phyloP scores from a whole-genome alignment of 2,888 invertebrate genomes.

The Eristalinus aeneus region DNA sequence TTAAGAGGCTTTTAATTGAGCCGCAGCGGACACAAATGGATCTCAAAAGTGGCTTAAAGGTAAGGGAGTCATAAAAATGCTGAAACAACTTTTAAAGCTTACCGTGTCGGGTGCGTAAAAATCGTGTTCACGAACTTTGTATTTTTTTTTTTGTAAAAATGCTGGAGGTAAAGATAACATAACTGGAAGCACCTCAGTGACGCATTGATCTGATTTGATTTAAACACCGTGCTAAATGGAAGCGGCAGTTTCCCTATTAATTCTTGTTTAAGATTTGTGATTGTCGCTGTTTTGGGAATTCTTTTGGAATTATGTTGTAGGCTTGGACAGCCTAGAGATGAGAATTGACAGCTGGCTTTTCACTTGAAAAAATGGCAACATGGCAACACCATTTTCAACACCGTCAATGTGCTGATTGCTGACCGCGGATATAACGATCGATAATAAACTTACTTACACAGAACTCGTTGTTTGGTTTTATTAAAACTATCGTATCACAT shows the following conservation, averaged over 20 bases:
- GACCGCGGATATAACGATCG: no score
- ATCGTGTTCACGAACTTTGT: not conserved
- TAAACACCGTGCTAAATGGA: not conserved
- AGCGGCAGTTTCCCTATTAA: not conserved
- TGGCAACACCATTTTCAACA: no score
- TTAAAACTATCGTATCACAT: not conserved
- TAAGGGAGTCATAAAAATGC: not conserved
- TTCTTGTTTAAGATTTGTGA: no score
- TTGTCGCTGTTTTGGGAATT: no score
- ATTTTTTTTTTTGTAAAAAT: not conserved
- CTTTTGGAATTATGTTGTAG: no score
- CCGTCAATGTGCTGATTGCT: no score
- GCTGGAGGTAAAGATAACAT: not conserved
- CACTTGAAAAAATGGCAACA: no score
- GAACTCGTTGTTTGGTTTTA: not conserved
- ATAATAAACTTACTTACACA: no score
- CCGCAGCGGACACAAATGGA: not conserved
- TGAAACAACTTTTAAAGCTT: not conserved
- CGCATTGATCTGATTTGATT: not conserved
- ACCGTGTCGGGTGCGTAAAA: not conserved
- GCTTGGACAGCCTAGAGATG: no score
- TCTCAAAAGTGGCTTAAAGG: not conserved
- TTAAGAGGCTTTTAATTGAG: not conserved
- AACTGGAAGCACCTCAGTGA: not conserved
- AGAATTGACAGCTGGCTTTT: no score